Evolutionary conservation across 1,140 invertebrate species (phyloP).

Genomic region (Phthorimaea operculella): DNA sequence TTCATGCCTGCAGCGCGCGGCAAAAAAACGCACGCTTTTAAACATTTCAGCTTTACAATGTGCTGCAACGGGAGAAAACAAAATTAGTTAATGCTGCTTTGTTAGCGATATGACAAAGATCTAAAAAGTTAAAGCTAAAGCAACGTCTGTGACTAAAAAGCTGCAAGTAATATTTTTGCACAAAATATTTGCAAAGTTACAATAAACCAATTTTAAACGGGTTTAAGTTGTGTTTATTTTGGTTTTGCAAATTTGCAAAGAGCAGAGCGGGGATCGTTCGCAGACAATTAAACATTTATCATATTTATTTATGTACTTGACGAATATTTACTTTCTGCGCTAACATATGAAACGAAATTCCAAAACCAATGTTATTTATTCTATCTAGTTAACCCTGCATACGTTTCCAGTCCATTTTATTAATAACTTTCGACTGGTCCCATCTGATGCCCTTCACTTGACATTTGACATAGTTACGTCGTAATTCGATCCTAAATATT

Average conservation of each 20-base stretch:
- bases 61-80: neutral
- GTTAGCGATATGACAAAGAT: neutral
- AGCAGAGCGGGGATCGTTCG: no score
- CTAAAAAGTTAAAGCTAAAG: no score
- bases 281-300: no score
- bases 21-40: slow-evolving; percentile 1
- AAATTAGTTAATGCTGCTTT: slow-evolving; percentile 15
- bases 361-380: neutral
- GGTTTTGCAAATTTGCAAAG: no score
- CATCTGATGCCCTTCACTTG: neutral
- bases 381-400: neutral
- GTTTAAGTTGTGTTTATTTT: no score
- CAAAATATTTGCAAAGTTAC: no score
- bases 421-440: neutral
- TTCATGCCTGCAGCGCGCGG: neutral
- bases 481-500: neutral
- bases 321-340: no score
- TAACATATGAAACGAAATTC: neutral
- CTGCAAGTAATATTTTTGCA: no score
- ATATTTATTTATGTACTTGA: no score
- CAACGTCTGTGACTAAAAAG: no score
- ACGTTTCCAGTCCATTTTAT: neutral
- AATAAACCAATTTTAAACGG: no score
- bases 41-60: neutral
- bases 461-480: neutral